These are phyloP conservation scores for Cinara cedri DNA, from an alignment of 2,888 invertebrate species.

Conservation along the genomic window DNA sequence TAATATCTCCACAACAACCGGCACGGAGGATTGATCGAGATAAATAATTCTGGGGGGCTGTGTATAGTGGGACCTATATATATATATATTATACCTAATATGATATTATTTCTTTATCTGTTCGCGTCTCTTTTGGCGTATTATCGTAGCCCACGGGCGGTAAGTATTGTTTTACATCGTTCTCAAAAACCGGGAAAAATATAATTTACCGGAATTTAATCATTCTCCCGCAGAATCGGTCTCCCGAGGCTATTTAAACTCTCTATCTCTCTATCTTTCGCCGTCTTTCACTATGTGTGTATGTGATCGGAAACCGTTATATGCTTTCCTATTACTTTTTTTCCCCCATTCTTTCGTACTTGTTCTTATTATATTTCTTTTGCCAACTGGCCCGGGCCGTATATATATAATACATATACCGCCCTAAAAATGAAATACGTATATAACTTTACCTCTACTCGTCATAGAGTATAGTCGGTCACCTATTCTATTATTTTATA, in stretches of 20 bases:
- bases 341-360: neutral
- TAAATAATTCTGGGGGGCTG: no score
- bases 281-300: neutral
- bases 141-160: neutral
- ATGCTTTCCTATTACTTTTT: constrained; percentile 7
- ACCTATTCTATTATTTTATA: constrained; percentile 6
- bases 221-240: neutral
- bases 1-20: no score
- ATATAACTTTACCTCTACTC: constrained; percentile 6
- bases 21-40: neutral
- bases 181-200: neutral
- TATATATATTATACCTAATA: no score
- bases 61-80: no score
- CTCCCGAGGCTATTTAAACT: constrained; percentile 5
- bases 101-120: constrained; percentile 21
- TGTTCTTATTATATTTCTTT: neutral
- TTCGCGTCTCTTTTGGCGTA: neutral
- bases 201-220: constrained; percentile 42
- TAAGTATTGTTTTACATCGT: constrained; percentile 31
- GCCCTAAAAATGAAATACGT: constrained; percentile 15
- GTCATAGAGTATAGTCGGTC: neutral
- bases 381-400: neutral
- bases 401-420: no score
- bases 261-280: no score
- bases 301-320: constrained; percentile 37